phyloP scores from a whole-genome alignment of 2,888 invertebrate genomes.

The Cerastis leucographa region DNA sequence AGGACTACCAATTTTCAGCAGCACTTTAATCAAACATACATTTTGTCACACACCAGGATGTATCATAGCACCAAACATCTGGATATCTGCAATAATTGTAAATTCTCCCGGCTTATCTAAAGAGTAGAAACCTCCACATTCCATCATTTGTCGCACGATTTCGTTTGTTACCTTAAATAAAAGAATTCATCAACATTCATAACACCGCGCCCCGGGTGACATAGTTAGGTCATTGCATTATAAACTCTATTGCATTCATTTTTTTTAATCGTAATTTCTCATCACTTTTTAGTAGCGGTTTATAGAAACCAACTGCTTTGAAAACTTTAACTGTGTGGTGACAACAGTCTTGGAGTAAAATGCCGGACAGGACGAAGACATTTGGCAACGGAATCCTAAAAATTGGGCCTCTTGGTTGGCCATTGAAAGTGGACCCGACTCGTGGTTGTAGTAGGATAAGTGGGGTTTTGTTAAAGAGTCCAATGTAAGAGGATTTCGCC shows the following conservation, averaged over 20 bases:
- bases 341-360: too few species aligned
- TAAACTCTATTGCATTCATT: too few species aligned
- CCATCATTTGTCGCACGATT: conserved; percentile 97
- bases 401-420: too few species aligned
- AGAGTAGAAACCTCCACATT: conserved; percentile 96
- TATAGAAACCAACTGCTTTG: background rate
- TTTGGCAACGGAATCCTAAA: background rate
- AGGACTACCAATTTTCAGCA: background rate
- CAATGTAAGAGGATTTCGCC: background rate
- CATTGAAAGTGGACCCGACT: too few species aligned
- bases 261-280: too few species aligned
- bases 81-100: conserved; percentile 94
- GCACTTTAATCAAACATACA: background rate
- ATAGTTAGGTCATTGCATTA: background rate
- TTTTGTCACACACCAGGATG: conserved; percentile 92
- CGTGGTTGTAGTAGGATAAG: background rate
- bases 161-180: conserved; percentile 93
- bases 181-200: background rate
- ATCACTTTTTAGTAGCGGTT: too few species aligned
- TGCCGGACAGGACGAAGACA: too few species aligned
- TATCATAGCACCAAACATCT: conserved; percentile 97
- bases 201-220: background rate
- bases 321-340: background rate
- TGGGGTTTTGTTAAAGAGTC: background rate
- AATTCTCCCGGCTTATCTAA: conserved; percentile 97